Conservation (phyloP, 2,113 vertebrate species). For the Anguilla rostrata region DNA sequence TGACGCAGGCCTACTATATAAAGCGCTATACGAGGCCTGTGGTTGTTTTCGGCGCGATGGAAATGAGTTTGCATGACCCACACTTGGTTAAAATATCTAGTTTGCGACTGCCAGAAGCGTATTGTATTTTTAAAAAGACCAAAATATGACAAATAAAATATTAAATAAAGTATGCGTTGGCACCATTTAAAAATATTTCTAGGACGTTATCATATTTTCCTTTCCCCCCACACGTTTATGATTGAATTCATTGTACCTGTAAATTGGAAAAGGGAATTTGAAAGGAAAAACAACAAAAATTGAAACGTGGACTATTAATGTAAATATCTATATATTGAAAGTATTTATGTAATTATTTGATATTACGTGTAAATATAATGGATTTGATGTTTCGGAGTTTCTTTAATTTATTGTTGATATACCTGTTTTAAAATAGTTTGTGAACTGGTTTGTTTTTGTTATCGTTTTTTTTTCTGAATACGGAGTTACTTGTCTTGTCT, state of each 20-base stretch:
- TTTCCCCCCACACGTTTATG: background rate
- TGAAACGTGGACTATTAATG: constrained; percentile 84
- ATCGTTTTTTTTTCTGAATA: constrained; percentile 71
- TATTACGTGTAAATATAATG: constrained; percentile 97
- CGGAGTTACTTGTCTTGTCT: constrained; percentile 55
- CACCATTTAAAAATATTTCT: constrained; percentile 5
- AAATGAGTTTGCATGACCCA: constrained; percentile 76
- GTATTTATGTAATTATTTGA: constrained; percentile 99
- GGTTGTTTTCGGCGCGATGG: constrained; percentile 58
- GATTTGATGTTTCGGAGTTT: constrained; percentile 88
- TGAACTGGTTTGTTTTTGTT: constrained; percentile 69
- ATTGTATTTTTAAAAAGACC: constrained; percentile 35
- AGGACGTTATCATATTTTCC: background rate
- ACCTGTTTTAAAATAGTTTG: constrained; percentile 86
- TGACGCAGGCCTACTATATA: constrained; percentile 47
- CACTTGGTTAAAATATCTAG: constrained; percentile 45
- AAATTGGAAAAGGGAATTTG: constrained; percentile 81
- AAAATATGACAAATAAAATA: constrained; percentile 26
- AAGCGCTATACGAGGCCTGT: constrained; percentile 58
- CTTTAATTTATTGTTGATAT: constrained; percentile 99
- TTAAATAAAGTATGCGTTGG: background rate
- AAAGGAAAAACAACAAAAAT: constrained; percentile 70
- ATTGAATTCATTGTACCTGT: constrained; percentile 10
- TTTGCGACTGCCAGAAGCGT: constrained; percentile 56
- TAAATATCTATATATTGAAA: constrained; percentile 86